Base-by-base conservation (phyloP, 2,113 vertebrate genomes). In the Plecotus auritus region DNA sequence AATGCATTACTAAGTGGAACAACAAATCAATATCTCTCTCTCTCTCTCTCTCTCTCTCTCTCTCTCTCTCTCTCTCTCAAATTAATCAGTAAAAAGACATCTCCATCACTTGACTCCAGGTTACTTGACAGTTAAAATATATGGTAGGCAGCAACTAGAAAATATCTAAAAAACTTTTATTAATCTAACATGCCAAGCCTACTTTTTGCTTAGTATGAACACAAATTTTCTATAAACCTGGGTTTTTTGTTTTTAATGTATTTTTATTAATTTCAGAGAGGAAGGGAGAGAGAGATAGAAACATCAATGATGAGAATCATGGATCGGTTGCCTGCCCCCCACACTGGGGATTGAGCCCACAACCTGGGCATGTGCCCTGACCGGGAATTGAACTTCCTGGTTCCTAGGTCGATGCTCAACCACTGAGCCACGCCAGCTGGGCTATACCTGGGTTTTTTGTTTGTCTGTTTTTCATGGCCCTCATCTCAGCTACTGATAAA, bases 401-500 rank as follows among this genome's bases (percentile, higher is more conserved):
- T 59, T 59, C 9, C 23, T 61, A 61, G 10, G 59, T 61, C 59
- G 9, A 61, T 61, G 59, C 26, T 61, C 59, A 61, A 61, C 23
- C 59, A 28, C 59, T 28, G 10, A 61, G 23, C 23, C 59, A 28
- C 26, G 4, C 59, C 59, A 28, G 59, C 9, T 26, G 26, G 59
- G 59, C 23, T 12, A 61, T 11, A 61, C 23, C 59, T 61, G 59
- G 10, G 59, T 28, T 61, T 61, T 54, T 61, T 22, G 54, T 56
- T 26, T 59, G 66, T 82, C 64, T 81, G 28, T 67, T 87, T 92
- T 92, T 90, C 73, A 66, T 40, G 45, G 32, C 37, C 66, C 69
- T 95, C 16, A 91, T 94, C 89, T 93, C 69, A 64, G 56, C n/a
- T 83, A 49, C 42, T 87, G 37, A 88, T 86, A 91, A 92, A 92